Evolutionary conservation across 2,113 vertebrate genomes (phyloP), one percentile per base, ranked within the genome.

Genomic region (Numida meleagris): DNA sequence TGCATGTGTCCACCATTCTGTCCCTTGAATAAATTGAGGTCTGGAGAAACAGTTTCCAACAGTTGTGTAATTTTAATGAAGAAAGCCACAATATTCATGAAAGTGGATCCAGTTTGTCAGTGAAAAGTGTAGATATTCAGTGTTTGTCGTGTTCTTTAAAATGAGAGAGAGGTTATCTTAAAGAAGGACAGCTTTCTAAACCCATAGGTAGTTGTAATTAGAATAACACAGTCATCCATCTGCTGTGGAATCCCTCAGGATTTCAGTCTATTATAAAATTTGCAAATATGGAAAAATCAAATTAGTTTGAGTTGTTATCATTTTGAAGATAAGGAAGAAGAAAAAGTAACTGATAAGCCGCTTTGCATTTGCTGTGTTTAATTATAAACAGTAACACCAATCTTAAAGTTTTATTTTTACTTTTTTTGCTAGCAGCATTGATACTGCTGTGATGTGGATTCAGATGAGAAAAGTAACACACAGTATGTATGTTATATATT

Each of bases 141-240:
- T 62, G 6, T 93, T 96, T 97, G 87, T 93, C 74, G 74, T 96
- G 86, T 97, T 97, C 95, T 91, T 94, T 94, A 67, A 96, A 97
- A 96, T 96, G 93, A 97, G 71, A 97, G 97, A 96, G 96, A 90
- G 77, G 96, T 97, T 97, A 93, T 96, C 84, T 96, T 97, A 81
- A 94, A 75, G 97, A 97, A 89, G 90, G 89, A 95, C 90, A 95
- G 81, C 72, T 96, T 97, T 96, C 68, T 97, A 95, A 97, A 96
- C 91, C 93, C 93, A 48, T 78, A 93, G 93, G 95, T 97, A 86
- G 88, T 68, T 97, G 93, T 97, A 97, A 98, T 98, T 97, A 97
- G 82, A 97, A 96, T 95, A 97, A 93, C 88, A 96, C 68, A 93
- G 53, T 96, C 91, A 96, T 97, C 95, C 97, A 97, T 98, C 97